A percentile compares a stretch with the other conserved stretches of the same genome.
Evolutionary conservation across 2,113 vertebrate species (phyloP).

Genomic region (Microtus oregoni): DNA sequence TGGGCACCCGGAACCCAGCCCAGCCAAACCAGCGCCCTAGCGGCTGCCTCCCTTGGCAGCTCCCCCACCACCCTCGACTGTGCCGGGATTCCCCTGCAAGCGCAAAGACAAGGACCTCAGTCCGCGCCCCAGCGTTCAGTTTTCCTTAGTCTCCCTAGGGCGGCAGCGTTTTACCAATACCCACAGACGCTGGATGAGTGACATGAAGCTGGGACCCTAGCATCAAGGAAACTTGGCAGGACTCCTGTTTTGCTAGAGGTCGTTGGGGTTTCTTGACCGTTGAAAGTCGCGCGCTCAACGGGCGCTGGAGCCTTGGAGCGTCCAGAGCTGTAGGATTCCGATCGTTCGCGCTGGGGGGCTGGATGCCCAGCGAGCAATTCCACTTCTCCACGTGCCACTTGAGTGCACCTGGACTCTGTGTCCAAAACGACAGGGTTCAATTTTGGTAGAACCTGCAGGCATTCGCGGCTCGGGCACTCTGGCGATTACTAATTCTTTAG

Average conservation of each 20-base stretch:
- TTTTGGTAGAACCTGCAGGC: not conserved
- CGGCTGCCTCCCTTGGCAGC: not conserved
- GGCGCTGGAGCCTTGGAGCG: not conserved
- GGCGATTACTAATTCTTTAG: not conserved
- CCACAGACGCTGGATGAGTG: not conserved
- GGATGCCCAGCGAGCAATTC: not conserved
- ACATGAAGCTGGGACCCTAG: not conserved
- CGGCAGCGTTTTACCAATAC: not conserved
- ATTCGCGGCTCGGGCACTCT: not conserved
- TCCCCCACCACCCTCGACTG: accelerated
- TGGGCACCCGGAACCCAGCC: not conserved
- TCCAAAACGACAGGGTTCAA: not conserved
- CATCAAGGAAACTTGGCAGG: not conserved
- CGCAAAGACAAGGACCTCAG: not conserved
- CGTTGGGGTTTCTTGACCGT: not conserved
- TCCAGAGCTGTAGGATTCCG: not conserved
- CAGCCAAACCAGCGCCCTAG: too few relatives aligned
- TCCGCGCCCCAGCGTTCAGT: not conserved
- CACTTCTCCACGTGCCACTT: too few relatives aligned
- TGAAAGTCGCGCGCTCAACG: slow-evolving; percentile 31
- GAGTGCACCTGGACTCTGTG: not conserved
- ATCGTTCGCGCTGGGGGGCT: accelerated
- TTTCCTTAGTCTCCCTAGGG: not conserved
- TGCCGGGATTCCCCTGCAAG: not conserved
- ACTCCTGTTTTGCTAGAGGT: not conserved